These are phyloP conservation scores for Sesamia inferens DNA, from an alignment of 2,888 invertebrate genomes.

Conservation along the genomic window DNA sequence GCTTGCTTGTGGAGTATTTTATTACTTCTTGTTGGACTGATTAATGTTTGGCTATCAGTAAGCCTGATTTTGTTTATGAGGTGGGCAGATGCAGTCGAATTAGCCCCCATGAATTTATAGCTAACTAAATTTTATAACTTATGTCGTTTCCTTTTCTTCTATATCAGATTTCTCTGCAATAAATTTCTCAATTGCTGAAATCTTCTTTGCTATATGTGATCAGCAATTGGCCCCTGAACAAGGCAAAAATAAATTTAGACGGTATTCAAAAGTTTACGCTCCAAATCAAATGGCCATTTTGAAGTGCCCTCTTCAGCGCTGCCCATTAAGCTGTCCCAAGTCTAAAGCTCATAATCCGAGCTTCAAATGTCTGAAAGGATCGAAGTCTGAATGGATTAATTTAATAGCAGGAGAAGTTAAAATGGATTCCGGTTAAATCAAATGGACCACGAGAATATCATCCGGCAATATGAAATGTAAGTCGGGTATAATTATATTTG, in stretches of 20 bases:
- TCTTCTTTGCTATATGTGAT: no score
- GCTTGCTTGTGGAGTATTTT: conserved; percentile 55
- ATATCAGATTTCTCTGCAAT: neutral
- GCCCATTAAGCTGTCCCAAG: conserved; percentile 43
- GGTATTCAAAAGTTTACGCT: conserved; percentile 16
- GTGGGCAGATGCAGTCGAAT: conserved; percentile 25
- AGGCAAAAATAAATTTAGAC: neutral
- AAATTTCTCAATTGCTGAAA: neutral
- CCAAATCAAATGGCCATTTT: conserved; percentile 36
- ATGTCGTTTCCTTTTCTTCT: neutral
- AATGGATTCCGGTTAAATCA: conserved; percentile 66
- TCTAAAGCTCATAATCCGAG: conserved; percentile 49
- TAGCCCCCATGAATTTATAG: conserved; percentile 25
- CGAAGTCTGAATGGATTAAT: conserved; percentile 62
- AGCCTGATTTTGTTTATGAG: conserved; percentile 57
- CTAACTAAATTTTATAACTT: conserved; percentile 19
- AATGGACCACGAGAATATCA: conserved; percentile 64
- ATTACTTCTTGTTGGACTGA: conserved; percentile 53
- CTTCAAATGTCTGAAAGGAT: conserved; percentile 56
- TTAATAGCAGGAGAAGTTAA: conserved; percentile 64
- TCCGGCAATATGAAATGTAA: conserved; percentile 45
- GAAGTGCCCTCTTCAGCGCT: conserved; percentile 41
- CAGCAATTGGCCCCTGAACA: neutral
- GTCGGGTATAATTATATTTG: conserved; percentile 40
- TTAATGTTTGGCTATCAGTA: conserved; percentile 60